Evolutionary conservation across 2,888 invertebrate species (phyloP).

Genomic region (Ptilodon capucinus): DNA sequence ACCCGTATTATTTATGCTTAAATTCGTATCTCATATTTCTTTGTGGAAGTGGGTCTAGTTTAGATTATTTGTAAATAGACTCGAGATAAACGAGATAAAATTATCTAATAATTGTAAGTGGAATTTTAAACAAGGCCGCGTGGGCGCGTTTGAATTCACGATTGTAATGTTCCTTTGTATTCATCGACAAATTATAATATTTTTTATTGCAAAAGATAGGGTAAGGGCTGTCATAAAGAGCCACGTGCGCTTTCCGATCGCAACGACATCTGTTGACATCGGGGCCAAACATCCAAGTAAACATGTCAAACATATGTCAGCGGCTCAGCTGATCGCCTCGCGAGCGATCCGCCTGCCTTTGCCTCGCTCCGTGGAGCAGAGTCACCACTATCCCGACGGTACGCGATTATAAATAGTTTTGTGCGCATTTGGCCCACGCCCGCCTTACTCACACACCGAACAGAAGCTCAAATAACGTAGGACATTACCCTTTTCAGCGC

Average conservation of each 20-base stretch:
- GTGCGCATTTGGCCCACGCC: slow-evolving; percentile 75
- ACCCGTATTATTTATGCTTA: too few species aligned
- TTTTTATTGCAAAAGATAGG: neutral
- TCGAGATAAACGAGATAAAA: slow-evolving; percentile 2
- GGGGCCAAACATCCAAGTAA: slow-evolving; percentile 60
- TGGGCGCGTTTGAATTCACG: neutral
- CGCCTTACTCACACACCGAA: slow-evolving; percentile 57
- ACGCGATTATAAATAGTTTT: slow-evolving; percentile 76
- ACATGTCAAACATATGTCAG: slow-evolving; percentile 75
- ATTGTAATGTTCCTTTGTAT: neutral
- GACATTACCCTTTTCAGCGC: slow-evolving; percentile 96
- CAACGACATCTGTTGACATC: slow-evolving; percentile 69
- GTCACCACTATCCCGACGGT: slow-evolving; percentile 58
- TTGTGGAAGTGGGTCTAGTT: neutral
- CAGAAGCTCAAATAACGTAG: slow-evolving; percentile 74
- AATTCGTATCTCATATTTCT: too few species aligned
- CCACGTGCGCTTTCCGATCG: slow-evolving; percentile 35
- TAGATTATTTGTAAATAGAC: slow-evolving; percentile 5
- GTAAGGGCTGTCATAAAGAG: slow-evolving; percentile 31
- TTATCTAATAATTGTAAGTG: neutral
- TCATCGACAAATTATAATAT: neutral
- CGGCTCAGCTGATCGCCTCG: slow-evolving; percentile 78
- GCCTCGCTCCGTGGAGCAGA: slow-evolving; percentile 48
- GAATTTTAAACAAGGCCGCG: neutral
- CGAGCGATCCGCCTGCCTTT: slow-evolving; percentile 46